phyloP scores from a whole-genome alignment of 2,888 invertebrate genomes.

The Eupithecia inturbata region DNA sequence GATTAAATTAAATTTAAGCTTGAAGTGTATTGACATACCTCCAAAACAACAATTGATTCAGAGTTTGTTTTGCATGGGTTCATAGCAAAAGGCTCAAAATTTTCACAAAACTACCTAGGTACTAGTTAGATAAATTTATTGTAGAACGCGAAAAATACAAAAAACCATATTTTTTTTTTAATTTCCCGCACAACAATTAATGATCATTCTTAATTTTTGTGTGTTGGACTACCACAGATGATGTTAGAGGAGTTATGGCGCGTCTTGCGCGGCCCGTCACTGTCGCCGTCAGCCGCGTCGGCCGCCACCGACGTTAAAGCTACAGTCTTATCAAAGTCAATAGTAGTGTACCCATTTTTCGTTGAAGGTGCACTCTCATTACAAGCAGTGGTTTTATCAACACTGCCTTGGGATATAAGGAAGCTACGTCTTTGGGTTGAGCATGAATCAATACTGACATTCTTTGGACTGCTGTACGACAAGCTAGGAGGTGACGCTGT shows the following conservation, averaged over 20 bases:
- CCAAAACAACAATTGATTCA: no score
- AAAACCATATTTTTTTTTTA: no score
- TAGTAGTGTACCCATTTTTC: constrained; percentile 91
- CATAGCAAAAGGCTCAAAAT: no score
- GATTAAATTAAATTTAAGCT: no score
- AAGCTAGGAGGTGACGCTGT: constrained; percentile 64
- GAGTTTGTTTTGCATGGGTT: no score
- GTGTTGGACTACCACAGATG: constrained; percentile 74
- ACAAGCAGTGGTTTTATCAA: constrained; percentile 58
- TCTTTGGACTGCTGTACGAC: constrained; percentile 64
- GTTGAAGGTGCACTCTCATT: constrained; percentile 84
- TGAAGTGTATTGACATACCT: no score
- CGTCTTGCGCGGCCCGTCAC: constrained; percentile 90
- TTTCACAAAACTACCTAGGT: no score
- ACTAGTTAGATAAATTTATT: no score
- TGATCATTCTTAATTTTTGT: constrained; percentile 35
- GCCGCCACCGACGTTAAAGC: constrained; percentile 93
- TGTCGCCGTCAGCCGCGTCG: constrained; percentile 85
- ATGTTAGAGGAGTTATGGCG: constrained; percentile 91
- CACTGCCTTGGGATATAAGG: constrained; percentile 68
- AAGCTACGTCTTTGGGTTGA: constrained; percentile 63
- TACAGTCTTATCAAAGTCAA: constrained; percentile 97
- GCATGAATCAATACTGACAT: constrained; percentile 64
- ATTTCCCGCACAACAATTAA: no score
- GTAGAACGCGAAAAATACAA: no score